phyloP scores from a whole-genome alignment of 2,797 vertebrate species.

The Hippocampus kuda region DNA sequence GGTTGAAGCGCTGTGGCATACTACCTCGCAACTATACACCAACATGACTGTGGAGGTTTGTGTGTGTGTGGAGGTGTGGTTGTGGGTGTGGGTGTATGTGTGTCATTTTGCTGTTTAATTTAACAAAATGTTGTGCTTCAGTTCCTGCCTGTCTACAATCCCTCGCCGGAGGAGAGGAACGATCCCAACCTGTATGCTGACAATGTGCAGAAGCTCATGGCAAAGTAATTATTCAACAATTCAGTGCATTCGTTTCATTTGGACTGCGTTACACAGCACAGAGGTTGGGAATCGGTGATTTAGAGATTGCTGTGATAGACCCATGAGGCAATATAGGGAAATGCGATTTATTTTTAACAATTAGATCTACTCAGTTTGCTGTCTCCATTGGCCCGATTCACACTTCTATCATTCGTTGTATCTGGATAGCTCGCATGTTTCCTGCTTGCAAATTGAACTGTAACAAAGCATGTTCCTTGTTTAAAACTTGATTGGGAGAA shows the following conservation, averaged over 20 bases:
- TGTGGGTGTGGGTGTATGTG: not conserved
- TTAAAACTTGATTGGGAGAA: no score
- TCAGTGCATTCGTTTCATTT: no score
- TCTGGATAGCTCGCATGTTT: no score
- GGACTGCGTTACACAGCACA: no score
- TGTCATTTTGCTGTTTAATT: not conserved
- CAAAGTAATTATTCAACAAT: conserved; percentile 55
- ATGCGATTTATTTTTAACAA: no score
- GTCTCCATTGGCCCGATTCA: no score
- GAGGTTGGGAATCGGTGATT: not conserved
- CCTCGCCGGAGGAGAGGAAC: conserved; percentile 69
- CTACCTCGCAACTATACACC: conserved; percentile 74
- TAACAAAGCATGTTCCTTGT: no score
- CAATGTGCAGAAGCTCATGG: conserved; percentile 83
- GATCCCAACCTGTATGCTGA: conserved; percentile 78
- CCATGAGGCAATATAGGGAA: no score
- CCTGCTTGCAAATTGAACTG: no score
- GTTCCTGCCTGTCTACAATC: conserved; percentile 82
- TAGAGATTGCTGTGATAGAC: no score
- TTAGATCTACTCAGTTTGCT: no score
- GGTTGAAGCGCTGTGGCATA: conserved; percentile 73
- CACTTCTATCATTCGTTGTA: no score
- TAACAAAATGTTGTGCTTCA: conserved; percentile 39
- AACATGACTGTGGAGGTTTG: conserved; percentile 77
- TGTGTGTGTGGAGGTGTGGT: conserved; percentile 47